Percentiles rank a stretch among this genome's conserved stretches.
phyloP scores from a whole-genome alignment of 2,797 vertebrate species.

The Stomatorhinus walkeri region DNA sequence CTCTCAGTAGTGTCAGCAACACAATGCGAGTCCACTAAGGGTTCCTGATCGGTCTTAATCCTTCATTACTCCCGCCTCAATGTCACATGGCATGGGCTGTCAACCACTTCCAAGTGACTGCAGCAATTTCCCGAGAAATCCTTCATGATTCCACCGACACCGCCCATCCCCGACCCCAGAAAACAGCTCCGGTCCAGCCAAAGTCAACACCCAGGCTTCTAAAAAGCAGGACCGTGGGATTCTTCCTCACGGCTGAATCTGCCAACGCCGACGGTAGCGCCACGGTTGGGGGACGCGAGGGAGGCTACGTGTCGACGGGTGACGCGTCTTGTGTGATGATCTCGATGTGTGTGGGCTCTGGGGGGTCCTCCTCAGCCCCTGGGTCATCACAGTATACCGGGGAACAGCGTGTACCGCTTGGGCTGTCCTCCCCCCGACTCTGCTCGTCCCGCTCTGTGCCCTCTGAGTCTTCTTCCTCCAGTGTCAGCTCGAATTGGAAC shows the following conservation, averaged over 20 bases:
- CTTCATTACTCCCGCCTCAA: slow-evolving; percentile 28
- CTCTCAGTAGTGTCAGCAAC: slow-evolving; percentile 53
- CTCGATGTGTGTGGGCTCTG: slow-evolving; percentile 46
- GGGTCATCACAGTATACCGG: slow-evolving; percentile 8
- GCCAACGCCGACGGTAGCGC: slow-evolving; percentile 28
- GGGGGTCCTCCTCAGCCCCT: slow-evolving; percentile 46
- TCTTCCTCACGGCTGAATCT: slow-evolving; percentile 54
- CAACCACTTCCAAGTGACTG: slow-evolving; percentile 56
- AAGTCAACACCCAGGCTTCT: slow-evolving; percentile 42
- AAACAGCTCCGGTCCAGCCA: slow-evolving; percentile 45
- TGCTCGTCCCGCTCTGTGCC: slow-evolving; percentile 60
- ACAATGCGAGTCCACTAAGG: slow-evolving; percentile 39
- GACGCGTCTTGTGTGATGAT: slow-evolving; percentile 59
- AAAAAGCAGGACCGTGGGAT: slow-evolving; percentile 60
- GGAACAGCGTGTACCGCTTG: slow-evolving; percentile 33
- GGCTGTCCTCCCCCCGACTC: slow-evolving; percentile 52
- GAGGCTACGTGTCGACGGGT: slow-evolving; percentile 70
- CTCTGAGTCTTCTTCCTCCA: slow-evolving; percentile 66
- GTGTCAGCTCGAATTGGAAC: slow-evolving; percentile 88
- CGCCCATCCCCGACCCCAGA: slow-evolving; percentile 53
- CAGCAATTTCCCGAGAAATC: slow-evolving; percentile 65
- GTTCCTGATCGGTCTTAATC: slow-evolving; percentile 40
- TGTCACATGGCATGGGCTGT: slow-evolving; percentile 42
- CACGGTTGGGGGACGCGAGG: slow-evolving; percentile 28
- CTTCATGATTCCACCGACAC: slow-evolving; percentile 47